These are phyloP conservation scores for Anadara kagoshimensis DNA, from an alignment of 1,140 invertebrate species.

Conservation along the genomic window DNA sequence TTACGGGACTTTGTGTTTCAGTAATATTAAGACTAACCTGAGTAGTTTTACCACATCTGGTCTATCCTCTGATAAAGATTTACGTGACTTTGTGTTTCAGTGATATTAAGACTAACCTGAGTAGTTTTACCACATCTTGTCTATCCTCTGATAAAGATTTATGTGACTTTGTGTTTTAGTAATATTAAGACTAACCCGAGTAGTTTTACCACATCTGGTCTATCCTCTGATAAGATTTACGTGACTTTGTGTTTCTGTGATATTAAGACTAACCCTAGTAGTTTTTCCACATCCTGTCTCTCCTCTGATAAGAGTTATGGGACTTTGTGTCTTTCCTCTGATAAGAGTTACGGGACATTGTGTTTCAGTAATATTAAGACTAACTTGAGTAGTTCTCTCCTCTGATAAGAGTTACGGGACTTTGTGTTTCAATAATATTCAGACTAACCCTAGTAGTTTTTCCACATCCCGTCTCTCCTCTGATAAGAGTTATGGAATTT, in stretches of 20 bases:
- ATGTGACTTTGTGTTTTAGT: no score
- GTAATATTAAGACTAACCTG: conserved; percentile 59
- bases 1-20: background rate
- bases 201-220: no score
- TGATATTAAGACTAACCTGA: conserved; percentile 58
- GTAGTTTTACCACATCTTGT: conserved; percentile 75
- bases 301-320: conserved; percentile 69
- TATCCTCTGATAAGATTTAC: no score
- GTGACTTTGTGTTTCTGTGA: no score
- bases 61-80: conserved; percentile 71
- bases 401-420: conserved; percentile 66
- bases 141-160: conserved; percentile 70
- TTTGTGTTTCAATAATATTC: background rate
- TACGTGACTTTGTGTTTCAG: conserved; percentile 35
- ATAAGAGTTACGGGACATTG: no score
- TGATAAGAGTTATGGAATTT: no score
- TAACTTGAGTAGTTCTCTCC: conserved; percentile 74
- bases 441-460: conserved; percentile 72
- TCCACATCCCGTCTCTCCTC: no score
- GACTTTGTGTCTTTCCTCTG: background rate
- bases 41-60: conserved; percentile 74
- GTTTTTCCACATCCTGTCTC: conserved; percentile 75
- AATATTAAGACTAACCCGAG: conserved; percentile 64
- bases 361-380: background rate
- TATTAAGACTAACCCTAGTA: conserved; percentile 66